Conservation (phyloP, 1,140 invertebrate genomes). For the Asobara japonica region DNA sequence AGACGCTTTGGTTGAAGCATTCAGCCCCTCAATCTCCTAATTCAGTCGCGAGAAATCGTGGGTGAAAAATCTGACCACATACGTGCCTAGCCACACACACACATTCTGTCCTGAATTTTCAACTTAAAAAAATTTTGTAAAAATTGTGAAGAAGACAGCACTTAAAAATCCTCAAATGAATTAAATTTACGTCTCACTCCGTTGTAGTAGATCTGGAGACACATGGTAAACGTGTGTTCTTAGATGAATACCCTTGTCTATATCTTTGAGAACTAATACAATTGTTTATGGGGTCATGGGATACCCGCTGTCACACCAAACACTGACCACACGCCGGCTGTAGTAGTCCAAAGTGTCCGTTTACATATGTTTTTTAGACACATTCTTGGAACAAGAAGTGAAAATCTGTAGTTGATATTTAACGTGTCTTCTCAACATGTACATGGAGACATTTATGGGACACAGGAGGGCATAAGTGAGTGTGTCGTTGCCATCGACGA, state of each 20-base stretch:
- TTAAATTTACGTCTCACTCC: background rate
- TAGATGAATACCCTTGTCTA: background rate
- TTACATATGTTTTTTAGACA: constrained; percentile 4
- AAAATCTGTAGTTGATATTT: background rate
- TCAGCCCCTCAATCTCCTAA: too few relatives aligned
- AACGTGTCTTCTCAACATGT: background rate
- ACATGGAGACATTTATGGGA: constrained; percentile 46
- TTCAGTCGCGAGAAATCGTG: too few relatives aligned
- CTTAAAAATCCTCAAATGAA: too few relatives aligned
- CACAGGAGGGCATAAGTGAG: constrained; percentile 5
- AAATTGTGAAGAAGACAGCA: too few relatives aligned
- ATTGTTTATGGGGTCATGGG: constrained; percentile 33
- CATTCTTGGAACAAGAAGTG: background rate
- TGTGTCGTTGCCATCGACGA: constrained; percentile 42
- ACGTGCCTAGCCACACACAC: too few relatives aligned
- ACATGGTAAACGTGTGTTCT: constrained; percentile 35
- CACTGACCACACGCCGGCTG: constrained; percentile 50
- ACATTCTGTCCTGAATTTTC: background rate
- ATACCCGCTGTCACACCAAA: constrained; percentile 57
- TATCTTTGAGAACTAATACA: background rate
- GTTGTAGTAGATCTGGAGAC: constrained; percentile 32
- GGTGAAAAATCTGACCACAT: too few relatives aligned
- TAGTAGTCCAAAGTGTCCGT: background rate
- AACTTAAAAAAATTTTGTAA: too few relatives aligned
- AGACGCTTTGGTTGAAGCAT: too few relatives aligned